Evolutionary conservation across 2,797 vertebrate species (phyloP), one percentile per base, ranked within the genome.

Genomic region (Sebastes matsubarae): DNA sequence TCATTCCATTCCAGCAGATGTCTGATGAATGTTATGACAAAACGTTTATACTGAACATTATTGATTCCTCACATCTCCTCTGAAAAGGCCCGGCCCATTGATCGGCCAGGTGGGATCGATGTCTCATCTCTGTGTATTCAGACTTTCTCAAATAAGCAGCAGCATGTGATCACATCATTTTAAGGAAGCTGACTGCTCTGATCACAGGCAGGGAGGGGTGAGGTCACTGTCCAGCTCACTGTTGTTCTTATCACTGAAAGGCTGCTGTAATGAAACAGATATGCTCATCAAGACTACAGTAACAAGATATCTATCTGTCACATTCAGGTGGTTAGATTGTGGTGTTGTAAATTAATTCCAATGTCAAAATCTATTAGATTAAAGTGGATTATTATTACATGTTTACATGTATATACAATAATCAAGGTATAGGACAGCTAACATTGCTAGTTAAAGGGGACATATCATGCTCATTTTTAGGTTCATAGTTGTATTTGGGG

Each of bases 51-150:
- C 82, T 42, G 83, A 94, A 90, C 82, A 85, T 78, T 93, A 94
- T 94, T 86, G 93, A 95, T 93, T 87, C 54, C 70, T 87, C 77
- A 74, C 91, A 81, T 93, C 87, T 89, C 72, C 59, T 68, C 73
- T 86, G 87, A 87, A 89, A 89, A 87, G 82, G 87, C 82, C 82
- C 9, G 25, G 38, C 32, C 78, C 85, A 92, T 94, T 84, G 89
- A 94, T 93, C 58, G 72, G 77, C 80, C 86, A 89, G 92, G 92
- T 93, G 90, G 85, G 90, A 93, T 94, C 93, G 75, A 94, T 93
- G 91, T 89, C 90, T 93, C 89, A 93, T 94, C 91, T 91, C 82
- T 79, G 88, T 84, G 89, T 87, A 91, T 93, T 94, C 88, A 88
- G 92, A 91, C 93, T 89, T 94, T 88, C 87, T 93, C 73, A 89